These are phyloP conservation scores for Isichthys henryi DNA, from an alignment of 2,113 vertebrate genomes.

Conservation along the genomic window DNA sequence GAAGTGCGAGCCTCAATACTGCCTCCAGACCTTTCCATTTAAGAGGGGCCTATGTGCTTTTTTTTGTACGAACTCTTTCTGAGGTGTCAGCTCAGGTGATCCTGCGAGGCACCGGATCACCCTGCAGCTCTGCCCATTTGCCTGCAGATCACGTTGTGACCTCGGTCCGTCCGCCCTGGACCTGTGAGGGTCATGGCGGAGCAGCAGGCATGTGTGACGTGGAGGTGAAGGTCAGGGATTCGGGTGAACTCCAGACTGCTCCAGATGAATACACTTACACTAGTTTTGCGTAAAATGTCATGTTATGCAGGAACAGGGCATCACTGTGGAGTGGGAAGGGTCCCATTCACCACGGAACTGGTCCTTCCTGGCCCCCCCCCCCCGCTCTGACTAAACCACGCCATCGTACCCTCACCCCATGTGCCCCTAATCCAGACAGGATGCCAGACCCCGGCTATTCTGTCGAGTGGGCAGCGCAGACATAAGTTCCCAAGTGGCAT, in stretches of 20 bases:
- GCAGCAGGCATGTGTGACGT: background rate
- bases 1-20: no score
- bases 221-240: background rate
- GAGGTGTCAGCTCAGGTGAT: background rate
- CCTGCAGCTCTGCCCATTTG: background rate
- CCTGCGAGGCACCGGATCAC: background rate
- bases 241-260: background rate
- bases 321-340: background rate
- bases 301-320: background rate
- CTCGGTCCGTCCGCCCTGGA: background rate
- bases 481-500: background rate
- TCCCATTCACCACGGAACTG: background rate
- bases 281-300: background rate
- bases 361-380: background rate
- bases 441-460: background rate
- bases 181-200: background rate
- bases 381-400: background rate
- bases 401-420: background rate
- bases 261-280: background rate
- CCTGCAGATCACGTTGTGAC: background rate
- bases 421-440: background rate
- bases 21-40: background rate
- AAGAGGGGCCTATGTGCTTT: background rate
- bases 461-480: background rate
- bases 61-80: background rate